Evolutionary conservation across 2,797 vertebrate species (phyloP).

Genomic region (Nyctibius grandis): DNA sequence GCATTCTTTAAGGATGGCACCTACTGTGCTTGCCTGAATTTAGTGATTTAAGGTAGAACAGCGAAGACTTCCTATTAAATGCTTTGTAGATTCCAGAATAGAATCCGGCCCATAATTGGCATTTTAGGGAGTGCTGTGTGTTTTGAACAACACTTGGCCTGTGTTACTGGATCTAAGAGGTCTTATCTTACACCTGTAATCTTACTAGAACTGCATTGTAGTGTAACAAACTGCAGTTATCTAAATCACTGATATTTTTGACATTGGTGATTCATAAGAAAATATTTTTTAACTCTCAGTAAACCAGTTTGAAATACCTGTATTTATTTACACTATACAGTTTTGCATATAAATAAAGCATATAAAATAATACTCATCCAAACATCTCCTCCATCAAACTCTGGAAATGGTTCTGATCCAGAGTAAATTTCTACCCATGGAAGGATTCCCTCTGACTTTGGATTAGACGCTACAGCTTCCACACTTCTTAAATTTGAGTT

Average conservation of each 20-base stretch:
- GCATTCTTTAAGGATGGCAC: not conserved
- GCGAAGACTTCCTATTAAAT: not conserved
- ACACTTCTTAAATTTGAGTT: not conserved
- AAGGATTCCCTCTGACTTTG: not conserved
- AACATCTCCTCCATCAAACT: not conserved
- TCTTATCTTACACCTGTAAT: not conserved
- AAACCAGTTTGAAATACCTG: not conserved
- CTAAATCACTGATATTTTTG: not conserved
- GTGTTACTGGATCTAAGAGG: not conserved
- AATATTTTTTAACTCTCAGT: not conserved
- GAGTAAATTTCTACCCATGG: not conserved
- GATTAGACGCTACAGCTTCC: not conserved
- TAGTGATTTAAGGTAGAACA: not conserved
- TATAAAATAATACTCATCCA: not conserved
- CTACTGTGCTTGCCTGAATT: not conserved
- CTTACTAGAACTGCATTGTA: not conserved
- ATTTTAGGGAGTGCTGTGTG: not conserved
- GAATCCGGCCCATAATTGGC: not conserved
- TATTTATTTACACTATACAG: not conserved
- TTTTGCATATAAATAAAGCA: not conserved
- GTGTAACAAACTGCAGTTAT: not conserved
- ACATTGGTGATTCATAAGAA: not conserved
- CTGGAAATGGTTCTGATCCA: not conserved
- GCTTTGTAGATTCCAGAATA: not conserved
- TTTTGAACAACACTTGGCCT: not conserved